Evolutionary conservation across 2,797 vertebrate species (phyloP).

Genomic region (Ispidina lecontei): DNA sequence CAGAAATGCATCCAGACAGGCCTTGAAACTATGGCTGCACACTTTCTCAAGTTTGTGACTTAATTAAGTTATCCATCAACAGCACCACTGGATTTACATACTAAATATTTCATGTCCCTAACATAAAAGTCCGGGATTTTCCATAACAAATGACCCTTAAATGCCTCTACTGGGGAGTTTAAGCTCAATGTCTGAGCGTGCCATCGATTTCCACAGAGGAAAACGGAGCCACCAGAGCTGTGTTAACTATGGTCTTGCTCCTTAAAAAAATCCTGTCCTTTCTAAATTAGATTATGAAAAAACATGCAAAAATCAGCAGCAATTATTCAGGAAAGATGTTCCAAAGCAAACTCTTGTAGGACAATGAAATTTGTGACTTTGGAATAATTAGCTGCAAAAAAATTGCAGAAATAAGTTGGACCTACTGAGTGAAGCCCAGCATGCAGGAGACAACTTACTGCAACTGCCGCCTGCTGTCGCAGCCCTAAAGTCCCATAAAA

Average conservation of each 20-base stretch:
- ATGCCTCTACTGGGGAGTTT: not conserved
- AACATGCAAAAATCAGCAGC: slow-evolving; percentile 34
- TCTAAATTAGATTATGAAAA: slow-evolving; percentile 42
- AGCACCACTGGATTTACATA: not conserved
- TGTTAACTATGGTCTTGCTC: not conserved
- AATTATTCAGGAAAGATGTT: slow-evolving; percentile 53
- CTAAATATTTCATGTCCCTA: not conserved
- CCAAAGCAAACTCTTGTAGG: slow-evolving; percentile 2
- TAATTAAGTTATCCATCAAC: slow-evolving; percentile 34
- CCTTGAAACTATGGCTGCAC: not conserved
- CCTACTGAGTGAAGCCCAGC: not conserved
- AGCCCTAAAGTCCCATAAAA: not conserved
- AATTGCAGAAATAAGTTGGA: slow-evolving; percentile 12
- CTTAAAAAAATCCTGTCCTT: slow-evolving; percentile 50
- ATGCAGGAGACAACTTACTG: not conserved
- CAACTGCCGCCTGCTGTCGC: not conserved
- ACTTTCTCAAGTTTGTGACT: not conserved
- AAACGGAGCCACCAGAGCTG: slow-evolving; percentile 24
- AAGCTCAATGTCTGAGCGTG: not conserved
- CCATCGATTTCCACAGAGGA: not conserved
- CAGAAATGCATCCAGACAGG: too few relatives aligned
- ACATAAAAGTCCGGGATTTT: slow-evolving; percentile 16
- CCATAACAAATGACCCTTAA: slow-evolving; percentile 29
- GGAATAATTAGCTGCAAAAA: slow-evolving; percentile 38
- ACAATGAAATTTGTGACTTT: slow-evolving; percentile 37